A percentile compares a stretch with the other conserved stretches of the same genome.
These are phyloP conservation scores for Hydrolagus colliei DNA, from an alignment of 2,797 vertebrate species.

Conservation along the genomic window DNA sequence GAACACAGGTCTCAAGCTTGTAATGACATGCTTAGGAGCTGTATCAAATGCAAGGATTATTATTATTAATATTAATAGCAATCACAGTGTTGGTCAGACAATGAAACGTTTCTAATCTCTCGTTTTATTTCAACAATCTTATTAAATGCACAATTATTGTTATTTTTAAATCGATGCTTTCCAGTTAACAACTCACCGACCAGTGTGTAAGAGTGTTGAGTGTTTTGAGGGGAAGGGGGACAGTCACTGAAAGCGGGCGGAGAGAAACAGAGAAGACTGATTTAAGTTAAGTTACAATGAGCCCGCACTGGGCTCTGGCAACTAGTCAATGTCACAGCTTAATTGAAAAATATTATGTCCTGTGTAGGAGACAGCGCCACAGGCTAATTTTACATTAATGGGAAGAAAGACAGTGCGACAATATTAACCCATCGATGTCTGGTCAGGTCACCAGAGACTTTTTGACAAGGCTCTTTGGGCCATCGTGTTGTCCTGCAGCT, in stretches of 20 bases:
- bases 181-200: too few species aligned
- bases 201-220: too few species aligned
- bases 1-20: too few species aligned
- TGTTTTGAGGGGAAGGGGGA: background rate
- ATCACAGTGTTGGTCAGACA: too few species aligned
- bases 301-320: background rate
- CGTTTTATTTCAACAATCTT: too few species aligned
- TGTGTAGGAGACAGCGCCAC: slow-evolving; percentile 22
- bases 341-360: slow-evolving; percentile 31
- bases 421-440: background rate
- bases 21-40: too few species aligned
- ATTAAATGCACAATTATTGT: too few species aligned
- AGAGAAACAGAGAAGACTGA: background rate
- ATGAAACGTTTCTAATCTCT: too few species aligned
- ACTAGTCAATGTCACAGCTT: slow-evolving; percentile 31
- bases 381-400: slow-evolving; percentile 29
- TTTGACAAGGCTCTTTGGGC: background rate
- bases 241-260: background rate
- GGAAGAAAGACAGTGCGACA: slow-evolving; percentile 2
- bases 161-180: too few species aligned
- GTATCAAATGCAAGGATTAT: too few species aligned
- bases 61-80: too few species aligned
- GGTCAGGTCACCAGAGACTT: background rate
- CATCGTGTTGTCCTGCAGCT: too few species aligned
- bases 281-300: slow-evolving; percentile 27